phyloP scores from a whole-genome alignment of 2,888 invertebrate genomes.

The Pammene aurita region DNA sequence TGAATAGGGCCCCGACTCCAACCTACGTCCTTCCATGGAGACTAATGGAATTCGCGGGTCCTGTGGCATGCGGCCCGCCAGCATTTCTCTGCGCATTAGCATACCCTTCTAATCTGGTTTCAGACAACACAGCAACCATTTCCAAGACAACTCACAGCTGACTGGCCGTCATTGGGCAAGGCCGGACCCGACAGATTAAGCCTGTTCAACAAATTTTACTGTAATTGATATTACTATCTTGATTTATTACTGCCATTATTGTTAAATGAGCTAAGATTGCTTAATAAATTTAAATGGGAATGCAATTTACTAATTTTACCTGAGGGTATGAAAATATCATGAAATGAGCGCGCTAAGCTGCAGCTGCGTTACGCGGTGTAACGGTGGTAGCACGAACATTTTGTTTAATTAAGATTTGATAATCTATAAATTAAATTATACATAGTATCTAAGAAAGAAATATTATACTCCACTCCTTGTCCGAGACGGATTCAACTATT shows the following conservation, averaged over 20 bases:
- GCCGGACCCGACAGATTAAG: slow-evolving; percentile 23
- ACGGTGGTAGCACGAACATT: slow-evolving; percentile 3
- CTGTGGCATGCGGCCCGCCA: slow-evolving; percentile 59
- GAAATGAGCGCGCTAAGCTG: slow-evolving; percentile 4
- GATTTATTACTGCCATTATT: slow-evolving; percentile 36
- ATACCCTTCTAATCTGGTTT: slow-evolving; percentile 47
- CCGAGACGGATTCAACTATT: no score
- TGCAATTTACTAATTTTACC: slow-evolving; percentile 38
- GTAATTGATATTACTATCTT: slow-evolving; percentile 37
- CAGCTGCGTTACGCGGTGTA: slow-evolving; percentile 32
- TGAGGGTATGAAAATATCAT: slow-evolving; percentile 27
- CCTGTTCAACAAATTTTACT: slow-evolving; percentile 33
- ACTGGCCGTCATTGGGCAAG: slow-evolving; percentile 24
- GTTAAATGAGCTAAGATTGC: slow-evolving; percentile 35
- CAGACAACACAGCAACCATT: slow-evolving; percentile 43
- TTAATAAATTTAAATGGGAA: slow-evolving; percentile 37
- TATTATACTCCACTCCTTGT: no score
- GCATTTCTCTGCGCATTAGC: slow-evolving; percentile 53
- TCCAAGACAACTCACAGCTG: slow-evolving; percentile 27
- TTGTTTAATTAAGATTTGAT: background rate
- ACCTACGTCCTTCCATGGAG: background rate
- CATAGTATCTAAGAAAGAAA: background rate
- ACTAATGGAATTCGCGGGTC: slow-evolving; percentile 46
- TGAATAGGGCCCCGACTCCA: background rate
- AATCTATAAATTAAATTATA: background rate